Base-by-base conservation (phyloP, 1,140 invertebrate genomes). In the Holcopasites calliopsidis region DNA sequence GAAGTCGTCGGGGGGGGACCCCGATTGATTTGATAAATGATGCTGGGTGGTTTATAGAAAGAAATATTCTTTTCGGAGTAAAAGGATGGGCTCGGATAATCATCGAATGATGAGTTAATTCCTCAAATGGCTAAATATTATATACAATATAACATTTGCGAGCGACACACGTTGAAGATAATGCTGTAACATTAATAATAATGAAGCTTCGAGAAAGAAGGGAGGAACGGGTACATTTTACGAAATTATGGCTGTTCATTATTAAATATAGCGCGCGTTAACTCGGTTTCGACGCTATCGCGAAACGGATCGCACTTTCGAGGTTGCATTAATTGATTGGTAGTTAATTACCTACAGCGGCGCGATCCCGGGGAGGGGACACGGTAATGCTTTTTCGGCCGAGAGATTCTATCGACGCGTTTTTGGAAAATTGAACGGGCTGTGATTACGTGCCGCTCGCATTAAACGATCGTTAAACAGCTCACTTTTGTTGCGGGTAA, bases 261-360 rank as follows among this genome's bases (percentile, higher is more conserved):
- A 31, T 28, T n/a, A 47, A 64, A 62, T 31, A 7, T 16, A 11
- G 5, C 5, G 16, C 16, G 5, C 16, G n/a, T 64, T 31, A 47
- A 64, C 28, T 10, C 44, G 42, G 42, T 31, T 31, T 31, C 3
- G 11, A n/a, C 8, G 6, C 42, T 64, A 64, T 44, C 28, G 44
- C 23, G 28, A 64, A 64, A 31, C 26, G 18, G 60, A 40, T 64
- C 60, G 23, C 18, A 64, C 44, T 64, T 64, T 64, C 60, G 60
- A 64, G 60, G 42, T 64, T 10, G 60, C 49, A 64, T 64, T 64
- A 64, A 42, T 64, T 64, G 60, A 64, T 64, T 47, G 60, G 42
- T 64, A 64, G 60, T 64, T 64, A 64, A 64, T 64, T 64, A 64
- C 42, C 42, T 31, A n/a, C 26, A 16, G 42, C 42, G 26, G 13